Base-by-base conservation (phyloP, 2,888 invertebrate genomes). In the Drosophila tanythrix region DNA sequence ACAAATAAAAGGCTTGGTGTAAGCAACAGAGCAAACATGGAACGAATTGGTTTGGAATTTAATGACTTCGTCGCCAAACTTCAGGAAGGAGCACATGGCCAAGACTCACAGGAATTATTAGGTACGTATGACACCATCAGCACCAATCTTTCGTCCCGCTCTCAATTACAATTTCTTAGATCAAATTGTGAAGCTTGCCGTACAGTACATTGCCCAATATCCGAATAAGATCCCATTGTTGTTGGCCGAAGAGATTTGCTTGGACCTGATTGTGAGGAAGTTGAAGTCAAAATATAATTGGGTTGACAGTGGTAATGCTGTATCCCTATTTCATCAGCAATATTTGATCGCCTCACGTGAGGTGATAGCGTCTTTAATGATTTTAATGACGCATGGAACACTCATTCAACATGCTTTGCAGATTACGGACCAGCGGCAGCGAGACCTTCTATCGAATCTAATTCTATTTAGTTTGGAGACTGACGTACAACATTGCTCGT, bases 391-490 rank as follows among this genome's bases (percentile, higher is more conserved):
- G 25, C 31, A 38, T 15, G 10, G 3, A 51, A 46, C 8, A 46
- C 27, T 36, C 36, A 29, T 61, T 43, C n/a, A 29, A 46, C 18
- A 35, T 67, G 11, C 3, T 21, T 55, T 51, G 18, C 56, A 77
- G 74, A 71, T 68, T 33, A 43, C 46, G 2, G 68, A 81, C 11
- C 46, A 53, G 6, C 52, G 58, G 13, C 43, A 55, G 36, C 74
- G 81, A 10, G 67, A 74, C 21, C 31, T 64, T 4, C 7, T 77
- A 3, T 40, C 78, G 3, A 71, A 71, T 21, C 63, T 83, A 1
- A 48, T 81, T 29, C 18, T 74, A 10, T 60, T 52, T 25, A 57
- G 51, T 3, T 51, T 81, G 27, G 70, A 72, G 29, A 48, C 48
- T 25, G 68, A 79, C 10, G 2, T 38, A 38, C 29, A 55, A 25